Base-by-base conservation (phyloP, 2,113 vertebrate genomes). In the Ciconia boyciana region DNA sequence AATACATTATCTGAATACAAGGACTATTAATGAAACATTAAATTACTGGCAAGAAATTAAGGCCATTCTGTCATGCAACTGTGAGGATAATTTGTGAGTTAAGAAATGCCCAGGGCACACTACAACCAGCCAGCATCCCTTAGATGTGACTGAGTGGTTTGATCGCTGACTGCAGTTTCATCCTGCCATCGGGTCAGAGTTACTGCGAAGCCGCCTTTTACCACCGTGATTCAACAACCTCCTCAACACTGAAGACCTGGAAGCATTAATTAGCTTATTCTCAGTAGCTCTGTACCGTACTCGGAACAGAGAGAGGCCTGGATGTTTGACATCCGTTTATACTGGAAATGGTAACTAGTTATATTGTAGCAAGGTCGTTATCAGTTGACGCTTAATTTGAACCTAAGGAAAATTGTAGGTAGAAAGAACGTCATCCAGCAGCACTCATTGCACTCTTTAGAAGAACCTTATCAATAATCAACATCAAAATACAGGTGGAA, bases 41-140 rank as follows among this genome's bases (percentile, higher is more conserved):
- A 87, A 74, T 79, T 28, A 89, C 66, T 77, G 87, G 78, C 93
- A 80, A 39, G 87, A 95, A 95, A 83, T 90, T 76, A 91, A 94
- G 91, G 94, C 93, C 51, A 4, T 97, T 89, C 81, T 93, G 87
- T 95, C 96, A 96, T 96, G 97, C 92, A 96, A 74, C 12, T 80
- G 74, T 62, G 89, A 71, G 86, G 81, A 44, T 57, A 77, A 93
- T 85, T 24, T 71, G 94, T 89, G 89, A 92, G 68, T 91, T 44
- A 70, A 57, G 91, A 79, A 93, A 89, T 31, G 96, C 83, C 61
- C 96, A 78, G 96, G 91, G 87, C 82, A 41, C 57, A 29, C 21
- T 5, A 72, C 85, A 57, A n/a, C 54, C 65, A 89, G 78, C 71
- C 66, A 62, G 36, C 34, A 8, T 12, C 82, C 60, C 15, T 24